Base-by-base conservation (phyloP, 30 jellyfish, hydroid and myxozoan species). In the Cassiopea andromeda region DNA sequence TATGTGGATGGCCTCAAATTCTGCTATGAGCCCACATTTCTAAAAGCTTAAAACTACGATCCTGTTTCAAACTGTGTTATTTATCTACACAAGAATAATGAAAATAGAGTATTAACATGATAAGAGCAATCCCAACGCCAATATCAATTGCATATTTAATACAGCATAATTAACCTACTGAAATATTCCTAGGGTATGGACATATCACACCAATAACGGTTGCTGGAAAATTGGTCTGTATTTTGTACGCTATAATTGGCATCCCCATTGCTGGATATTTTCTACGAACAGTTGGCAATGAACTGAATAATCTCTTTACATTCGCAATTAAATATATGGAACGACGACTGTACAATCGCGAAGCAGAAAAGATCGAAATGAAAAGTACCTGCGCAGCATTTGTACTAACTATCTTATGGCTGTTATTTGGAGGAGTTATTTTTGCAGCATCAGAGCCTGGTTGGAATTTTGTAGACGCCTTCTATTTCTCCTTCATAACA, bases 241-340 rank as follows among this genome's bases (percentile, higher is more conserved):
- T 93, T 73, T 18, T 93, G 10, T 93, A 93, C 88, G 98, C 98
- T 2, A 75, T 93, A 10, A 48, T 93, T 67, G 98, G 98, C 1
- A 93, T 93, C 9, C 97, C 98, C n/a, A 73, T 93, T 78, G 91
- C 98, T 61, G 98, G 97, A 8, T 93, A 82, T 67, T 93, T 93
- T 73, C 86, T 93, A 75, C 97, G 98, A 27, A 93, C 98, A 1
- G 98, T 93, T 46, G 98, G 98, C 49, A 93, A 93, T 77, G 98
- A 93, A 69, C 71, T 93, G 70, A 93, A 97, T 50, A 89, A 73
- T 74, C 72, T 89, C 27, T 78, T 93, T 45, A 92, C 96, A 18
- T 81, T 72, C 66, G 60, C 85, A 2, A 92, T 93, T 19, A 93
- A 93, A 67, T 69, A 81, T 61, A 78, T 67, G 71, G 98, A 93